Evolutionary conservation across 2,113 vertebrate species (phyloP), one percentile per base, ranked within the genome.

Genomic region (Ctenomys sociabilis): DNA sequence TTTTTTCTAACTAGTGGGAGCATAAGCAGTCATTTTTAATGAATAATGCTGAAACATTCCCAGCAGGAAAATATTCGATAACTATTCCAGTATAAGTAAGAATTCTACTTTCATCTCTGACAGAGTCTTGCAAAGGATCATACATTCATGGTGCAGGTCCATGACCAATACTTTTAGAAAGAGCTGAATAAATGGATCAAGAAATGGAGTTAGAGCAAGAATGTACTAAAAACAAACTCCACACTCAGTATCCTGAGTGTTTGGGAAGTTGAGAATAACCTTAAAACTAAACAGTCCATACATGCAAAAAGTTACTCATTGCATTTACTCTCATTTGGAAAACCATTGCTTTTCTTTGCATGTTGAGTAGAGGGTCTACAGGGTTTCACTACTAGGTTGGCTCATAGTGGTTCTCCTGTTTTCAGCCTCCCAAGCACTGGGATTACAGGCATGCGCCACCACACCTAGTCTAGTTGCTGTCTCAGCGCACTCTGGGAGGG

Each of bases 11-110:
- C 81, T 84, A 37, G 93, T 83, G 61, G 78, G 84, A 92, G 37
- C 68, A 63, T 45, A 88, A 77, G 88, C 68, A 93, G 17, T 45
- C 52, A 87, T 95, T 96, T 96, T 95, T 66, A 97, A 96, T 78
- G 95, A 94, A 91, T 90, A 96, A 72, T 61, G 35, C 57, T 40
- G 57, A 97, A 61, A 59, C 26, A 32, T 90, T 91, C 80, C 43
- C 90, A 90, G 95, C 64, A 43, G 93, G 90, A 96, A 96, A 96
- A 88, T 95, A 96, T 95, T 95, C 95, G 95, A 93, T 81, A 87
- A 35, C 84, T 96, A 70, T 94, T 93, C 64, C 63, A 73, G 75
- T 90, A 95, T 86, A 93, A 96, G 85, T 63, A 93, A 91, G 68
- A 95, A 83, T 77, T 24, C 72, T 77, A 37, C 63, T 92, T 66